Percentiles rank a stretch among this genome's conserved stretches.
phyloP scores from a whole-genome alignment of 2,113 vertebrate species.

The Ursus arctos region DNA sequence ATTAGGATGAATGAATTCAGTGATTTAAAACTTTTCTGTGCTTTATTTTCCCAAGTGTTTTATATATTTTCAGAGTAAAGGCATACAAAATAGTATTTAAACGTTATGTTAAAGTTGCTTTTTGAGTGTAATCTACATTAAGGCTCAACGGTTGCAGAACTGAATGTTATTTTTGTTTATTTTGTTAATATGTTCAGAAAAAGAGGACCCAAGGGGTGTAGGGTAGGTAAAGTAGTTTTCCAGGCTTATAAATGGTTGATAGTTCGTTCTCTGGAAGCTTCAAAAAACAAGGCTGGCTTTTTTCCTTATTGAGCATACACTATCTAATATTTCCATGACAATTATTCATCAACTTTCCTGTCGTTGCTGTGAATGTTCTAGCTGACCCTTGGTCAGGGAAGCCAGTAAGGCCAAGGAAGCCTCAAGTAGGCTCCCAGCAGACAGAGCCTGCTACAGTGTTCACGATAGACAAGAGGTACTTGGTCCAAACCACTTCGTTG shows the following conservation, averaged over 20 bases:
- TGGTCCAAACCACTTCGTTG: neutral
- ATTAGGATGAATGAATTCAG: neutral
- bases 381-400: neutral
- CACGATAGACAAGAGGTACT: neutral
- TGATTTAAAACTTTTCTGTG: conserved; percentile 4
- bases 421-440: neutral
- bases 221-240: neutral
- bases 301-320: neutral
- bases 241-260: neutral
- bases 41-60: conserved; percentile 3
- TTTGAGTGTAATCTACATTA: neutral
- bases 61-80: neutral
- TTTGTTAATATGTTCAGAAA: conserved; percentile 3
- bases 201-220: neutral
- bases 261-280: neutral
- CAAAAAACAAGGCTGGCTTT: neutral
- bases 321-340: neutral
- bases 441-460: neutral
- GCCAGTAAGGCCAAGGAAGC: neutral
- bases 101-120: neutral
- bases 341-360: neutral
- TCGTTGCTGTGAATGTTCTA: neutral
- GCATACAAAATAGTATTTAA: neutral
- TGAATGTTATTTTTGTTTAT: neutral
- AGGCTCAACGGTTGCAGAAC: neutral